phyloP scores from a whole-genome alignment of 1,140 invertebrate species.

The Eciton burchellii region DNA sequence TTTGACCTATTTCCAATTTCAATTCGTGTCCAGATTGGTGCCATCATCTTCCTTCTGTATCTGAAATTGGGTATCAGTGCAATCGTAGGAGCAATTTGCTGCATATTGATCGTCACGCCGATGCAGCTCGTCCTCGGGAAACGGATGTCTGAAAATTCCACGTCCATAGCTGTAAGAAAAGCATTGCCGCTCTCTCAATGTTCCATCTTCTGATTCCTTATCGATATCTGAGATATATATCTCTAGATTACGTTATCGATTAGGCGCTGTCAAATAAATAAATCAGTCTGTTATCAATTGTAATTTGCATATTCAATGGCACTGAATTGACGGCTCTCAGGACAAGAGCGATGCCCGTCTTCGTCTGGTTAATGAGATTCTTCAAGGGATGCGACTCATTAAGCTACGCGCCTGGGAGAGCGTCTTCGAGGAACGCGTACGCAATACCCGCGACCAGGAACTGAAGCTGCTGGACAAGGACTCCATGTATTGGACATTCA shows the following conservation, averaged over 20 bases:
- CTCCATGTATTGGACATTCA: conserved; percentile 90
- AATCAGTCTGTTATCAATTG: not conserved
- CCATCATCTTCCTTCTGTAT: conserved; percentile 91
- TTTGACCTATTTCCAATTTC: not conserved
- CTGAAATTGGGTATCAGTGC: conserved; percentile 92
- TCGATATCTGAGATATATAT: too few relatives aligned
- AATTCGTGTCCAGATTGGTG: conserved; percentile 86
- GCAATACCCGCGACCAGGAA: conserved; percentile 89
- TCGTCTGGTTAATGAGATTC: conserved; percentile 91
- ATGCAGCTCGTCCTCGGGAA: conserved; percentile 91
- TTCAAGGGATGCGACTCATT: conserved; percentile 93
- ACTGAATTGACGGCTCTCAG: conserved; percentile 78
- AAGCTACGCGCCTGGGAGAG: conserved; percentile 94
- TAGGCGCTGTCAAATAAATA: too few relatives aligned
- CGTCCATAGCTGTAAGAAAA: conserved; percentile 88
- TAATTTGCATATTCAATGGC: not conserved
- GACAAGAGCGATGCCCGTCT: conserved; percentile 91
- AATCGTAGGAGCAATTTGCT: conserved; percentile 90
- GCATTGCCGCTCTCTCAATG: conserved; percentile 21
- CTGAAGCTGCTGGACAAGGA: conserved; percentile 90
- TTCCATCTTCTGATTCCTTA: not conserved
- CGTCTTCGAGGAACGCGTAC: conserved; percentile 89
- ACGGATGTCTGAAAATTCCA: conserved; percentile 90
- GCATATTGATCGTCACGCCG: conserved; percentile 89
- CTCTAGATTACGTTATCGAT: too few relatives aligned